Evolutionary conservation across 2,113 vertebrate genomes (phyloP), one percentile per base, ranked within the genome.

Genomic region (Pelusios castaneus): DNA sequence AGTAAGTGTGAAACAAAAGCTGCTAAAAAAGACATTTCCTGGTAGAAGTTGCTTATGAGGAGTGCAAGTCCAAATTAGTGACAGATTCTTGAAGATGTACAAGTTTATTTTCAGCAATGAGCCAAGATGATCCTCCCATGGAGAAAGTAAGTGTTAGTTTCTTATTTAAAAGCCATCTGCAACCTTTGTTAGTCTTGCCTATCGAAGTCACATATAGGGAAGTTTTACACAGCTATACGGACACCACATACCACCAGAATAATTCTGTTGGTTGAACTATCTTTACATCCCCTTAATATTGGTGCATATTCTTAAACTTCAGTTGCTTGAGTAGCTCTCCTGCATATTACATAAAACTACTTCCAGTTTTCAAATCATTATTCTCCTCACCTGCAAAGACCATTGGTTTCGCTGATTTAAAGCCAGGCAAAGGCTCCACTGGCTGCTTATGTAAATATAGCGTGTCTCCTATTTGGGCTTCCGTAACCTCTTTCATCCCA

Each of bases 401-500:
- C 99, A 99, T 99, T 96, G 99, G 98, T 96, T 99, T 99, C 92
- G 98, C 99, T 70, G 99, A 99, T 97, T 99, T 99, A 95, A 99
- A 99, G 60, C 99, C 99, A 51, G 99, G 99, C 87, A 99, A 98
- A 89, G 99, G 97, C 63, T 99, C 98, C 95, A 99, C 99, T 13
- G 99, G 99, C 88, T 98, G 98, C 13, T 99, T 99, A 89, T 98
- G 98, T 94, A 97, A 98, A 98, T 98, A 98, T 24, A 99, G 97
- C 0, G 99, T 99, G 97, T 99, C 99, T 95, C 99, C 99, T 97
- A 99, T 98, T 98, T 99, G 99, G 60, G 99, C 99, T 97, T 99
- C 99, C n/a, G 99, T 99, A 95, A 99, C 99, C 52, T 99, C 98
- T 97, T 99, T 99, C 99, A 99, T 99, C 88, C 99, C 99, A 92